Conservation (phyloP, 2,797 vertebrate species). For the Pseudochaenichthys georgianus region DNA sequence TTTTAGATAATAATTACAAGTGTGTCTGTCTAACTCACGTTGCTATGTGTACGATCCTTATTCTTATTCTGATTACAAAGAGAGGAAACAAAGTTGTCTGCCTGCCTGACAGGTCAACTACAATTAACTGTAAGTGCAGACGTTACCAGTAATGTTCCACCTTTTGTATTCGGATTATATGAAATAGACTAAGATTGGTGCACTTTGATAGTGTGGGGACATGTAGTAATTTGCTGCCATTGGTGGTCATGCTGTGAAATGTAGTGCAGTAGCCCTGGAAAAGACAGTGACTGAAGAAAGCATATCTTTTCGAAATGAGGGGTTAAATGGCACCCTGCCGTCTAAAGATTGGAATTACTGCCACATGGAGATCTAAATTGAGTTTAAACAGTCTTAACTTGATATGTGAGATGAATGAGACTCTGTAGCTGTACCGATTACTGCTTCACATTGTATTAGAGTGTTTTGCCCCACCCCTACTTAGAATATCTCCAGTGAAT, state of each 20-base stretch:
- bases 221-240: conserved; percentile 62
- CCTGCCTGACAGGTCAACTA: conserved; percentile 80
- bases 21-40: conserved; percentile 42
- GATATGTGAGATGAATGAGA: conserved; percentile 84
- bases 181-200: conserved; percentile 51
- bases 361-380: conserved; percentile 81
- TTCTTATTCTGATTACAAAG: conserved; percentile 86
- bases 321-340: conserved; percentile 82
- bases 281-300: conserved; percentile 74
- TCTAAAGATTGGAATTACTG: conserved; percentile 80
- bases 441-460: conserved; percentile 74
- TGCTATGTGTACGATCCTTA: conserved; percentile 37
- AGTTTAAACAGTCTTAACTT: conserved; percentile 85
- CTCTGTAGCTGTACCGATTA: conserved; percentile 71
- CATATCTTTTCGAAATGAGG: conserved; percentile 81
- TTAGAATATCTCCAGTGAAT: conserved; percentile 72
- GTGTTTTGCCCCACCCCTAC: conserved; percentile 69
- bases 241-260: conserved; percentile 63
- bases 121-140: conserved; percentile 79
- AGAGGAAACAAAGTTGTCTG: conserved; percentile 80
- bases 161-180: conserved; percentile 47
- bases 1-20: conserved; percentile 67
- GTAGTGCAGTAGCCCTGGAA: conserved; percentile 65
- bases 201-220: conserved; percentile 47
- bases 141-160: conserved; percentile 48